phyloP scores from a whole-genome alignment of 2,797 vertebrate genomes.

The Periophthalmus magnuspinnatus region DNA sequence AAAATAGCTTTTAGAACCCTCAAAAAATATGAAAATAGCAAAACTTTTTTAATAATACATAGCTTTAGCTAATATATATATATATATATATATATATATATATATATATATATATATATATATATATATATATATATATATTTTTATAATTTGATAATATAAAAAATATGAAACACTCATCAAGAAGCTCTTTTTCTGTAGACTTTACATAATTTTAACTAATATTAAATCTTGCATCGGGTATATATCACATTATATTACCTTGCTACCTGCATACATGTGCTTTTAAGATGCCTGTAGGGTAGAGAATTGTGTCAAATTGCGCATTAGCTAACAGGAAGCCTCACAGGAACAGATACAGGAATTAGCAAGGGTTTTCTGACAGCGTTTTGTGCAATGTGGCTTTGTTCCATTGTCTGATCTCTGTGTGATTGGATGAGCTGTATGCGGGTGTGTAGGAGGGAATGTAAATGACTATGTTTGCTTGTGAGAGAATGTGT shows the following conservation, averaged over 20 bases:
- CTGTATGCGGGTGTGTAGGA: conserved; percentile 3
- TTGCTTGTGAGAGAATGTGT: neutral
- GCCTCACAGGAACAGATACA: neutral
- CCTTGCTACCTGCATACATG: neutral
- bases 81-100: too few species aligned
- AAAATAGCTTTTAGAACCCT: neutral
- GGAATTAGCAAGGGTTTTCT: neutral
- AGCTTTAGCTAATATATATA: too few species aligned
- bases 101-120: too few species aligned
- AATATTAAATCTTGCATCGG: neutral
- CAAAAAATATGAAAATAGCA: neutral
- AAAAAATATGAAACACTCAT: too few species aligned
- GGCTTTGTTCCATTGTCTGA: neutral
- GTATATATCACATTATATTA: too few species aligned
- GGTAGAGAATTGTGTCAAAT: neutral
- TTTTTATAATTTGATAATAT: too few species aligned
- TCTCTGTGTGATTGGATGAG: neutral
- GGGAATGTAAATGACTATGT: neutral
- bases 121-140: too few species aligned
- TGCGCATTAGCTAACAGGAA: neutral
- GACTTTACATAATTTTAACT: too few species aligned
- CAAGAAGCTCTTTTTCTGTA: too few species aligned
- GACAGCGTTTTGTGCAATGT: conserved; percentile 3
- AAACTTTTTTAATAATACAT: too few species aligned
- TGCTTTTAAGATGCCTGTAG: neutral